These are phyloP conservation scores for Lacerta bilineata DNA, from an alignment of 2,797 vertebrate species.

Conservation along the genomic window DNA sequence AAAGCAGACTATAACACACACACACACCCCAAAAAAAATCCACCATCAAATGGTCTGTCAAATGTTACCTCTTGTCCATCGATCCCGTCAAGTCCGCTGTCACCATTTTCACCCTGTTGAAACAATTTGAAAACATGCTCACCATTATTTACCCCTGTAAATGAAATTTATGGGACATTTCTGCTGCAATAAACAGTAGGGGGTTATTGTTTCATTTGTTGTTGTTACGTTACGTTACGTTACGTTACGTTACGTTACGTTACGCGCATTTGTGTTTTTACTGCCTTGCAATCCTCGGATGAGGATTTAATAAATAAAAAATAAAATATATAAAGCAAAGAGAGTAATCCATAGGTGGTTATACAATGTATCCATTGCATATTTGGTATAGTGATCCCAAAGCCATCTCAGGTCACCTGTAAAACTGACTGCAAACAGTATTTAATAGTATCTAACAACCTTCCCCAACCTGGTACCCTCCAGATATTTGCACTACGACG, in stretches of 20 bases:
- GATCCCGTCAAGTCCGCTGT: conserved; percentile 84
- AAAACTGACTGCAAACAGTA: neutral
- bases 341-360: neutral
- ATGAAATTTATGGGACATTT: conserved; percentile 3
- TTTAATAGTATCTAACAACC: neutral
- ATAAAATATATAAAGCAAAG: too few relatives aligned
- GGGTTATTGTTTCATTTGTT: too few relatives aligned
- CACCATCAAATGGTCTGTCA: neutral
- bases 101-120: conserved; percentile 84
- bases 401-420: neutral
- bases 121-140: conserved; percentile 23
- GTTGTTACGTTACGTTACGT: too few relatives aligned
- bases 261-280: too few relatives aligned
- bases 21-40: neutral
- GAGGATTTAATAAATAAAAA: too few relatives aligned
- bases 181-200: neutral
- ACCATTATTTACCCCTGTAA: neutral
- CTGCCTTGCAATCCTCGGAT: too few relatives aligned
- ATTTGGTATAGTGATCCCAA: neutral
- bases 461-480: too few relatives aligned
- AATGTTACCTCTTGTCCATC: conserved; percentile 85
- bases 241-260: too few relatives aligned
- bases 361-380: too few relatives aligned
- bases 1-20: neutral
- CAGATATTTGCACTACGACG: too few relatives aligned